These are phyloP conservation scores for Cylloceria caligata DNA, from an alignment of 2,888 invertebrate species.

Conservation along the genomic window DNA sequence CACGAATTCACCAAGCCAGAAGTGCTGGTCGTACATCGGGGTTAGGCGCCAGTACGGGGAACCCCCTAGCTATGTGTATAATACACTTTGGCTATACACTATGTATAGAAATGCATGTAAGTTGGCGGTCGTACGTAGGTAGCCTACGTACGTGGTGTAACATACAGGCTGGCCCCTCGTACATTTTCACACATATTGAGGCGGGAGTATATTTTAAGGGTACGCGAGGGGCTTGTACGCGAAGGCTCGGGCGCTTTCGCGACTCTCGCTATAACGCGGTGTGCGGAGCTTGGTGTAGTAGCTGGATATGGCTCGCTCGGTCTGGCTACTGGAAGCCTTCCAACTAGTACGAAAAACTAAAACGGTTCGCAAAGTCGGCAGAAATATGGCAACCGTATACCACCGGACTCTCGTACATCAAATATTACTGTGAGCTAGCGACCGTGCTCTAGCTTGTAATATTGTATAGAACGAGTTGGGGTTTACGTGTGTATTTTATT, in stretches of 20 bases:
- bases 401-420: constrained; percentile 77
- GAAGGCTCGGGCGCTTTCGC: constrained; percentile 62
- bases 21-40: constrained; percentile 48
- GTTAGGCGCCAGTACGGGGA: constrained; percentile 46
- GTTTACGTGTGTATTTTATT: constrained; percentile 14
- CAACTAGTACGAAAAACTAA: constrained; percentile 80
- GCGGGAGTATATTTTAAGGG: constrained; percentile 76
- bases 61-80: constrained; percentile 47
- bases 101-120: constrained; percentile 57
- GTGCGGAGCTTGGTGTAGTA: constrained; percentile 37
- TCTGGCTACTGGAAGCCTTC: constrained; percentile 78
- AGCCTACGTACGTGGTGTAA: constrained; percentile 60
- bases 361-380: constrained; percentile 81
- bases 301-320: constrained; percentile 41
- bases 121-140: constrained; percentile 32
- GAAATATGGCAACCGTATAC: constrained; percentile 80
- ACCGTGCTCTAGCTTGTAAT: constrained; percentile 52
- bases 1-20: constrained; percentile 42
- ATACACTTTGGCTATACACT: constrained; percentile 54
- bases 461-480: constrained; percentile 23
- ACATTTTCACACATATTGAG: constrained; percentile 79
- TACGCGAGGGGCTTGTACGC: constrained; percentile 61
- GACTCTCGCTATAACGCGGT: constrained; percentile 6
- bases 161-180: constrained; percentile 71
- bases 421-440: constrained; percentile 75